These are phyloP conservation scores for Bambusicola thoracicus DNA, from an alignment of 2,113 vertebrate genomes.

Conservation along the genomic window DNA sequence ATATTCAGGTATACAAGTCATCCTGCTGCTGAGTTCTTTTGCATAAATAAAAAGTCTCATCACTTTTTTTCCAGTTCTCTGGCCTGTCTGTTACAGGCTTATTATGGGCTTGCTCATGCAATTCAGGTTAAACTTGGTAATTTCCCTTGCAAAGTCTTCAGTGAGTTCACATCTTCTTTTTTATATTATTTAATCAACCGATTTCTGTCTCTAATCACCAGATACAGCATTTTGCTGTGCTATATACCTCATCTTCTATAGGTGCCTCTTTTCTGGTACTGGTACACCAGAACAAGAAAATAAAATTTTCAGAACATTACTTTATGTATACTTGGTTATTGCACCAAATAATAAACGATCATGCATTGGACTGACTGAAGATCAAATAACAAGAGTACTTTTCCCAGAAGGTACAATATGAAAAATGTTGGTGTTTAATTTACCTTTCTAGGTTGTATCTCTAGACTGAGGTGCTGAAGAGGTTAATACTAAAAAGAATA, in stretches of 20 bases:
- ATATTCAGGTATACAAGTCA: fast-evolving
- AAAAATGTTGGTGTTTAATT: not conserved
- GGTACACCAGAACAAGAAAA: not conserved
- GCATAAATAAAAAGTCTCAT: not conserved
- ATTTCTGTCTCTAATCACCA: not conserved
- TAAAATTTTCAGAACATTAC: not conserved
- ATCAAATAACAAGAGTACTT: not conserved
- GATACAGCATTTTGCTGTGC: not conserved
- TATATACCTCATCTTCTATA: not conserved
- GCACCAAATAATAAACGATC: not conserved
- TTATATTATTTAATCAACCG: not conserved
- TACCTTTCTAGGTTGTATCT: not conserved
- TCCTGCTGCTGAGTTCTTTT: not conserved
- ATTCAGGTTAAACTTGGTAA: not conserved
- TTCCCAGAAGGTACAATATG: not conserved
- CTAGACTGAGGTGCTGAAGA: not conserved
- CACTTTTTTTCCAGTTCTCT: not conserved
- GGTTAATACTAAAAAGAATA: not conserved
- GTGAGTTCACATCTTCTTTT: not conserved
- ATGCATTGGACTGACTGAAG: fast-evolving
- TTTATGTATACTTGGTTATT: not conserved
- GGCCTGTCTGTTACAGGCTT: not conserved
- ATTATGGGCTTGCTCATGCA: not conserved
- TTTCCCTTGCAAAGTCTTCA: not conserved
- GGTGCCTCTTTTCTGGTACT: not conserved